Base-by-base conservation (phyloP, 2,797 vertebrate species). In the Ibycter americanus region DNA sequence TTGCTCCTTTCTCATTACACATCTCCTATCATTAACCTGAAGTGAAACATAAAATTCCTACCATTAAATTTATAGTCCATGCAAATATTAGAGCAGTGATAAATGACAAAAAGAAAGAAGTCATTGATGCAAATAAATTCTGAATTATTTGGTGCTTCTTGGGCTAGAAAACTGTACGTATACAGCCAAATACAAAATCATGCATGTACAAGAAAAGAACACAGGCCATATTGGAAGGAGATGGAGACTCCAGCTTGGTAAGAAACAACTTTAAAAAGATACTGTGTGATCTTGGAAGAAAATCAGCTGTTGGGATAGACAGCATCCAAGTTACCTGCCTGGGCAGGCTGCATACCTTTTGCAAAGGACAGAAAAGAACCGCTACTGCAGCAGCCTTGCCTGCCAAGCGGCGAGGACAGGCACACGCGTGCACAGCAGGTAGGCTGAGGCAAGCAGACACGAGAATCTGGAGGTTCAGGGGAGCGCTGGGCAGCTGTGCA, bases 261-360 rank as follows among this genome's bases (percentile, higher is more conserved):
- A 77, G 55, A 12, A 91, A 17, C n/a, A 26, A n/a, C 40, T 51
- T 62, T 5, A 61, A 55, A 70, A 93, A 82, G 17, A 19, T 18
- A 42, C 9, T 79, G 6, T n/a, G 31, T 76, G 51, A 73, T 51
- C 71, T 44, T 73, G 84, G 59, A 94, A 87, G 47, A 87, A 85
- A 76, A 87, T 82, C 70, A 70, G 26, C 74, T 87, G 34, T 82
- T 84, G 29, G 62, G 23, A 56, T 27, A 95, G 71, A 59, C 7
- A 80, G 19, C 26, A 83, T 67, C 44, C 55, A 74, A 95, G 68
- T 46, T 63, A 83, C 52, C 36, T 91, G 65, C 65, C 79, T 70
- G 68, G 55, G 40, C 76, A 95, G 40, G 83, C 44, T 86, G 49
- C 76, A 88, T 91, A 71, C 26, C 40, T 94, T 56, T 52, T 81